Conservation (phyloP, 2,888 invertebrate genomes). For the Platynereis dumerilii region DNA sequence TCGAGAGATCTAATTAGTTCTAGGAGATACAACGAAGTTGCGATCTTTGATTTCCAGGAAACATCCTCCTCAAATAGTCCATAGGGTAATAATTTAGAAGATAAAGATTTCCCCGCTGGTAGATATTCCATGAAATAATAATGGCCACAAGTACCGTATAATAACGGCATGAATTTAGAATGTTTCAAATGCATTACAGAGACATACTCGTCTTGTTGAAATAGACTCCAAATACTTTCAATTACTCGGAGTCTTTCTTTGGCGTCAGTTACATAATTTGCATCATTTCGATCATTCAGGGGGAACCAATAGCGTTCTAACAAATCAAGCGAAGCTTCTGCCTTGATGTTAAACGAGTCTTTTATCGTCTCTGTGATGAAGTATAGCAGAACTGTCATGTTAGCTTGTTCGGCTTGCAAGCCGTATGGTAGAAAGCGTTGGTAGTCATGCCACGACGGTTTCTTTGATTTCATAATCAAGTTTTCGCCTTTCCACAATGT, state of each 20-base stretch:
- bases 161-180: constrained; percentile 71
- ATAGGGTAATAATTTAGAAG: constrained; percentile 22
- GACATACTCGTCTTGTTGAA: constrained; percentile 75
- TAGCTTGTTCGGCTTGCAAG: background rate
- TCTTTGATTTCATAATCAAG: constrained; percentile 31
- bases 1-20: constrained; percentile 71
- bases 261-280: background rate
- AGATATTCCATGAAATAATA: constrained; percentile 74
- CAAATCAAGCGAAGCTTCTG: constrained; percentile 20
- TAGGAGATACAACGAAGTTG: constrained; percentile 66
- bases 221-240: constrained; percentile 69
- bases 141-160: constrained; percentile 73
- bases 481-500: constrained; percentile 10
- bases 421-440: constrained; percentile 5
- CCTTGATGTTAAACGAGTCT: constrained; percentile 26
- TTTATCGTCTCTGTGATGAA: constrained; percentile 33
- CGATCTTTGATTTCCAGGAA: constrained; percentile 23
- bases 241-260: constrained; percentile 22
- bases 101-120: constrained; percentile 42
- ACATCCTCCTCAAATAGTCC: constrained; percentile 3
- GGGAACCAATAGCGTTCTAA: background rate
- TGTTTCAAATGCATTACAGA: constrained; percentile 70
- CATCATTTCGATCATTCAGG: background rate
- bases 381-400: constrained; percentile 1
- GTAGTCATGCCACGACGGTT: constrained; percentile 24